These are phyloP conservation scores for Ernsta delagoae DNA, from an alignment of 2,888 invertebrate genomes.

Conservation along the genomic window DNA sequence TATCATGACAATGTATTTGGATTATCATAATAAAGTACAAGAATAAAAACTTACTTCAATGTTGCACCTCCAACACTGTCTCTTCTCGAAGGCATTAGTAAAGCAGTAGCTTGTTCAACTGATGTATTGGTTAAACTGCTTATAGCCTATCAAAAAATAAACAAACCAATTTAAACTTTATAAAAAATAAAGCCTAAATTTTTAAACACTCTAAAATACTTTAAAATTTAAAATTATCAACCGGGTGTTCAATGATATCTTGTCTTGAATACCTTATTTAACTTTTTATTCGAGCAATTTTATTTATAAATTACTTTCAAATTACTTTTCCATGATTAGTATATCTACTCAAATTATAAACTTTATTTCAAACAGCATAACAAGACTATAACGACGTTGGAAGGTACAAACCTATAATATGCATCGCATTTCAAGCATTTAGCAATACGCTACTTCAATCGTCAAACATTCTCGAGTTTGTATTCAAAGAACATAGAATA, in stretches of 20 bases:
- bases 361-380: slow-evolving; percentile 1
- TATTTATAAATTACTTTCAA: no score
- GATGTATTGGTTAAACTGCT: slow-evolving; percentile 90
- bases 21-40: no score
- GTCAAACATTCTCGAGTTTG: slow-evolving; percentile 1
- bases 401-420: slow-evolving; percentile 7
- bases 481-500: neutral
- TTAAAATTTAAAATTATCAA: no score
- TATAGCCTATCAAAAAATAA: slow-evolving; percentile 81
- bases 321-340: neutral
- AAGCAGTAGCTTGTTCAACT: slow-evolving; percentile 80
- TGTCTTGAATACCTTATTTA: no score
- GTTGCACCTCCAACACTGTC: slow-evolving; percentile 87
- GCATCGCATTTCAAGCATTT: slow-evolving; percentile 29
- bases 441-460: slow-evolving; percentile 9
- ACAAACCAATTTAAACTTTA: no score
- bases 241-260: no score
- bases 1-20: no score
- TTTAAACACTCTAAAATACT: no score
- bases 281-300: no score
- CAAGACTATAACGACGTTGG: neutral
- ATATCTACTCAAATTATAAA: neutral
- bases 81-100: slow-evolving; percentile 87
- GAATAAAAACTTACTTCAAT: slow-evolving; percentile 72
- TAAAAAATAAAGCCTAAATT: no score